These are phyloP conservation scores for Drosophila nigricruria DNA, from an alignment of 2,888 invertebrate species.

Conservation along the genomic window DNA sequence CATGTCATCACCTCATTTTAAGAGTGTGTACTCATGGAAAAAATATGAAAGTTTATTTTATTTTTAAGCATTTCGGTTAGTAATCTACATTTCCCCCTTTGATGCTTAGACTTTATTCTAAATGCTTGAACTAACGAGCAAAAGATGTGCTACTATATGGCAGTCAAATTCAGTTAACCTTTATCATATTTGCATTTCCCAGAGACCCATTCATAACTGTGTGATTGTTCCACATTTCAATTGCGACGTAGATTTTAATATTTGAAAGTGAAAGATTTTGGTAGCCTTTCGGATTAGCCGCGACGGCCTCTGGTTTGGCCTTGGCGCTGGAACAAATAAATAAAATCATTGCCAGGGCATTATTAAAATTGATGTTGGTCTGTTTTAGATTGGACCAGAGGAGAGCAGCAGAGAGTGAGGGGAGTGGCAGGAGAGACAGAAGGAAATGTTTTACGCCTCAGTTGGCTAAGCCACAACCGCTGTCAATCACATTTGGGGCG, in stretches of 20 bases:
- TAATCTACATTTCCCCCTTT: neutral
- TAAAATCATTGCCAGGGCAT: conserved; percentile 57
- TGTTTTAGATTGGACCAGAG: conserved; percentile 30
- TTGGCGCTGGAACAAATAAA: conserved; percentile 48
- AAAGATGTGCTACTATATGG: neutral
- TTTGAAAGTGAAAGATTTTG: conserved; percentile 48
- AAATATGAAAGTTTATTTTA: neutral
- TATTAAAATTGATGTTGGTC: conserved; percentile 72
- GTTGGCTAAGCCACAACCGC: conserved; percentile 62
- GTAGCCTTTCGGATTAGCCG: conserved; percentile 22
- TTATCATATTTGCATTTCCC: neutral
- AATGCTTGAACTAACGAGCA: neutral
- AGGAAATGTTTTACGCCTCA: conserved; percentile 34
- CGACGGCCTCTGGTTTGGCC: conserved; percentile 22
- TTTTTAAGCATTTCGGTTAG: neutral
- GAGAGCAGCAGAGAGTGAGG: neutral
- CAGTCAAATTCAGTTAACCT: neutral
- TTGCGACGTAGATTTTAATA: conserved; percentile 55
- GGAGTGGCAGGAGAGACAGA: neutral
- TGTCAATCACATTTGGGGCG: conserved; percentile 64
- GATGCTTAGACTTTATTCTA: neutral
- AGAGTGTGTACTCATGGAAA: too few species aligned
- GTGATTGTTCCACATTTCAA: conserved; percentile 28
- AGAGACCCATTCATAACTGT: neutral
- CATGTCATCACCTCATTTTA: too few species aligned